Evolutionary conservation across 2,113 vertebrate genomes (phyloP).

Genomic region (Aplodontia rufa): DNA sequence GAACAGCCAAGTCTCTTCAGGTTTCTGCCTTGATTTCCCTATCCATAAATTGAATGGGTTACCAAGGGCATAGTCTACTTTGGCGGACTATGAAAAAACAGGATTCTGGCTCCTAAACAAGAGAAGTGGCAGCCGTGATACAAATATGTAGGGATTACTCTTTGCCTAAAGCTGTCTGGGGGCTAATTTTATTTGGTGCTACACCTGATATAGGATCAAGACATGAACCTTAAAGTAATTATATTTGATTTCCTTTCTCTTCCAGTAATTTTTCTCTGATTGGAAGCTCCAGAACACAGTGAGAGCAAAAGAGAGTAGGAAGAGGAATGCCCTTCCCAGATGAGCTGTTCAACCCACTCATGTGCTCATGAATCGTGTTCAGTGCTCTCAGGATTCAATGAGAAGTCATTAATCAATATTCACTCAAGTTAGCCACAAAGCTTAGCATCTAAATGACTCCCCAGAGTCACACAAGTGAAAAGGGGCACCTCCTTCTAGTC

Average conservation of each 20-base stretch:
- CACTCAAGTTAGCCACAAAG: neutral
- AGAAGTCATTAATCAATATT: neutral
- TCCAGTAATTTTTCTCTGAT: neutral
- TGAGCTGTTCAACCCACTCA: neutral
- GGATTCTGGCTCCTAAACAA: neutral
- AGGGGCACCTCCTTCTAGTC: no score
- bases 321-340: neutral
- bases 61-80: neutral
- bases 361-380: neutral
- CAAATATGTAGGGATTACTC: neutral
- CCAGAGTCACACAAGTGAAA: neutral
- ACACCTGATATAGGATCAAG: rapidly evolving
- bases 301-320: neutral
- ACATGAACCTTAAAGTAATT: neutral
- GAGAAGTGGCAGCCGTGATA: neutral
- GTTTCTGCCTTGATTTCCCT: neutral
- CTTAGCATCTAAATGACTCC: neutral
- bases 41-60: neutral
- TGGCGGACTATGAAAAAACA: neutral
- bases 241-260: neutral
- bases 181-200: neutral
- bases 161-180: neutral
- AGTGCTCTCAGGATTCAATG: neutral
- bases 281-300: neutral
- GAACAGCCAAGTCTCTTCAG: neutral